These are phyloP conservation scores for Podocnemis expansa DNA, from an alignment of 2,113 vertebrate genomes.

Conservation along the genomic window DNA sequence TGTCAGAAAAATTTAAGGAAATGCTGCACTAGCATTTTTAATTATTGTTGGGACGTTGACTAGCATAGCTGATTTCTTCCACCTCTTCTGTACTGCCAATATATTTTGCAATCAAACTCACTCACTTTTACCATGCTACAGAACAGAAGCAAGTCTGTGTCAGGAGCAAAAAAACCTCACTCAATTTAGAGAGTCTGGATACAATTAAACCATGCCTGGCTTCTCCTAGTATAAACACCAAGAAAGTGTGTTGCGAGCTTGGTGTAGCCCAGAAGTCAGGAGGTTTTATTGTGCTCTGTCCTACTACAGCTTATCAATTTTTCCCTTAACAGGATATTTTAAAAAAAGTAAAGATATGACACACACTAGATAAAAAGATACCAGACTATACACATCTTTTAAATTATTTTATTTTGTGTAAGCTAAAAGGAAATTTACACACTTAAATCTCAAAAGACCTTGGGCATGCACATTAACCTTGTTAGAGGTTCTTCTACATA, in stretches of 20 bases:
- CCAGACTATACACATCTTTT: constrained; percentile 81
- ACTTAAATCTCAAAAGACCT: constrained; percentile 92
- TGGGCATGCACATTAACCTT: constrained; percentile 91
- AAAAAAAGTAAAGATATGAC: neutral
- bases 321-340: neutral
- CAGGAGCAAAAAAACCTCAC: neutral
- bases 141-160: neutral
- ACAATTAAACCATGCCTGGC: neutral
- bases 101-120: neutral
- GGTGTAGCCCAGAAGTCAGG: neutral
- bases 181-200: neutral
- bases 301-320: neutral
- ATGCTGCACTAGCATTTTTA: neutral
- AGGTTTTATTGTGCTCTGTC: neutral
- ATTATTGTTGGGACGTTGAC: neutral
- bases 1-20: accelerated
- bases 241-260: neutral
- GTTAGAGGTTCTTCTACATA: constrained; percentile 90
- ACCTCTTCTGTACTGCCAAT: neutral
- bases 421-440: constrained; percentile 99
- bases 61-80: neutral
- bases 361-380: constrained; percentile 34
- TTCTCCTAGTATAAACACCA: neutral
- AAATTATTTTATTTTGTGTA: constrained; percentile 99
- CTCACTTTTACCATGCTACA: neutral